Percentiles rank a stretch among this genome's conserved stretches.
Conservation (phyloP, 2,888 invertebrate species). For the Heliothis peltigera region DNA sequence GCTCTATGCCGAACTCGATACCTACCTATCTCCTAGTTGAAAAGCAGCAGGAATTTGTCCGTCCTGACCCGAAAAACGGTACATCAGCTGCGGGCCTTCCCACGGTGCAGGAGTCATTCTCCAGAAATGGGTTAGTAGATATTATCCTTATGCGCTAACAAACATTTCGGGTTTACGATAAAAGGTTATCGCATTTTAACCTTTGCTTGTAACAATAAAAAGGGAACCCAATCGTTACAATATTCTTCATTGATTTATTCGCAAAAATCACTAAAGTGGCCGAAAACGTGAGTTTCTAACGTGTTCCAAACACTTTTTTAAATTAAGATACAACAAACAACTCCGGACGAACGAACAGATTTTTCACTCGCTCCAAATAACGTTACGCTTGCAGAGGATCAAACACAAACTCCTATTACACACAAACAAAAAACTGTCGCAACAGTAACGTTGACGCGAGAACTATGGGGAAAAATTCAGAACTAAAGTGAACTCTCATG, state of each 20-base stretch:
- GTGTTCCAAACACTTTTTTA: conserved; percentile 4
- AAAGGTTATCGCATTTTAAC: conserved; percentile 7
- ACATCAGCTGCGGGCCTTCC: conserved; percentile 46
- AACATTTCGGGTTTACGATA: conserved; percentile 55
- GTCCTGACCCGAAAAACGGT: conserved; percentile 34
- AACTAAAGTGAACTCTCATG: conserved; percentile 75
- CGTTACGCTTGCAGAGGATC: conserved; percentile 38
- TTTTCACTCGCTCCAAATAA: conserved; percentile 50
- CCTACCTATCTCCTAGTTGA: too few relatives aligned
- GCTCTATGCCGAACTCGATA: too few relatives aligned
- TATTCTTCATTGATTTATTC: too few relatives aligned
- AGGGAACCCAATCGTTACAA: too few relatives aligned
- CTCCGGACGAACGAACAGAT: conserved; percentile 32
- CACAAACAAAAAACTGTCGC: conserved; percentile 50
- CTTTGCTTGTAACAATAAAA: neutral
- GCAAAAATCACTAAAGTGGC: too few relatives aligned
- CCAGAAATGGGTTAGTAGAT: conserved; percentile 50
- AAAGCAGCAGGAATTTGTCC: conserved; percentile 5
- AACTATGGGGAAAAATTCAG: conserved; percentile 63
- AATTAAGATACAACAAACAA: conserved; percentile 25
- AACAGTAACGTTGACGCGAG: conserved; percentile 53
- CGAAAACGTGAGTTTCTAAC: neutral
- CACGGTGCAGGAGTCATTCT: conserved; percentile 56
- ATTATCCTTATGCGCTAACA: conserved; percentile 51
- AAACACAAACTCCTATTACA: conserved; percentile 20